A percentile compares a stretch with the other conserved stretches of the same genome.
Evolutionary conservation across 1,140 invertebrate species (phyloP).

Genomic region (Drosophila ironensis): DNA sequence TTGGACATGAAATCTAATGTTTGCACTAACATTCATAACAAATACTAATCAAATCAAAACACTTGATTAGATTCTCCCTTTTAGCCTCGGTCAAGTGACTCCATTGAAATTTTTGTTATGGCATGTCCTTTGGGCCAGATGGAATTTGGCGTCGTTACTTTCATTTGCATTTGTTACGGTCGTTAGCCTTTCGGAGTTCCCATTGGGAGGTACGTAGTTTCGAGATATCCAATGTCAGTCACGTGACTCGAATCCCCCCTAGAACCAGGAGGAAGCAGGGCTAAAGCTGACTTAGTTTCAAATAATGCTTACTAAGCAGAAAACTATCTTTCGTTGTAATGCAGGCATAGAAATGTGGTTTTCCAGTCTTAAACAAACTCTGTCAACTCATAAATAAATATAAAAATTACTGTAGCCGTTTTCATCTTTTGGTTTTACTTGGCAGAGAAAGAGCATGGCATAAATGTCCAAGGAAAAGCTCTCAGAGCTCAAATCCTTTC

Average conservation of each 20-base stretch:
- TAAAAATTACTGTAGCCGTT: constrained; percentile 29
- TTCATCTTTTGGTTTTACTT: constrained; percentile 45
- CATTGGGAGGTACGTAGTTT: constrained; percentile 47
- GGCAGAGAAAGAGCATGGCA: constrained; percentile 29
- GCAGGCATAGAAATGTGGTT: constrained; percentile 4
- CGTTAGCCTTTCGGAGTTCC: constrained; percentile 60
- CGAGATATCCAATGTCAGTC: constrained; percentile 57
- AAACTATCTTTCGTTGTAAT: not conserved
- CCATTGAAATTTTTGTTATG: constrained; percentile 2
- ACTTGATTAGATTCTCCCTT: constrained; percentile 25
- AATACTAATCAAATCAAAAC: constrained; percentile 26
- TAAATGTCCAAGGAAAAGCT: constrained; percentile 31
- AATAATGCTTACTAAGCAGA: constrained; percentile 18
- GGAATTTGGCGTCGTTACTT: constrained; percentile 21
- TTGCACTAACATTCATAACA: constrained; percentile 13
- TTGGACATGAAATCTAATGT: not conserved
- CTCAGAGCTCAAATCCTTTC: constrained; percentile 34
- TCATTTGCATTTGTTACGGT: constrained; percentile 70
- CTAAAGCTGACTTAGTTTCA: not conserved
- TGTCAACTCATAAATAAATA: constrained; percentile 59
- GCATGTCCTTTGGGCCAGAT: constrained; percentile 36
- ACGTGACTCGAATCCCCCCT: constrained; percentile 52
- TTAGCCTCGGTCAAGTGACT: constrained; percentile 1
- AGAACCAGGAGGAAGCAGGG: not conserved
- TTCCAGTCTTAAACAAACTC: not conserved